A percentile compares a stretch with the other conserved stretches of the same genome.
Conservation (phyloP, 2,797 vertebrate genomes). For the Lindbergichthys nudifrons region DNA sequence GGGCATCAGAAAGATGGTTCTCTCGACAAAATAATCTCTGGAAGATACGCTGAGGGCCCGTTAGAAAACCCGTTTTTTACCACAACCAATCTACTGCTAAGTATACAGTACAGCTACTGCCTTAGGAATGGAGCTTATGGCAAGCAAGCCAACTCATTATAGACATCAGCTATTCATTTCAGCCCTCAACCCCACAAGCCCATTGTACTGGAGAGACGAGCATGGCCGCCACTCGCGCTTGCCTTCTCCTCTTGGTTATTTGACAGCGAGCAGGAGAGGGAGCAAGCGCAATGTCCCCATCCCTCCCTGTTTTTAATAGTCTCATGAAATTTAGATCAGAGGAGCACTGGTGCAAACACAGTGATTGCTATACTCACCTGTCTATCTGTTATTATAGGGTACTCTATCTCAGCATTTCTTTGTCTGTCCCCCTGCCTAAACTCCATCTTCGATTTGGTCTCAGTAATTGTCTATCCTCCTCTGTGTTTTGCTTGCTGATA, state of each 20-base stretch:
- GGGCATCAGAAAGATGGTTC: constrained; percentile 38
- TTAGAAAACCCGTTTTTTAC: constrained; percentile 28
- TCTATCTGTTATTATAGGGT: constrained; percentile 40
- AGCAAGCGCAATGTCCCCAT: constrained; percentile 65
- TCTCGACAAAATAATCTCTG: not conserved
- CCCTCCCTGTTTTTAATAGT: constrained; percentile 71
- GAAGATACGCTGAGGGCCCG: not conserved
- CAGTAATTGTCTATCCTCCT: constrained; percentile 33
- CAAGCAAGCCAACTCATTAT: constrained; percentile 56
- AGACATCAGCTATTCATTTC: constrained; percentile 62
- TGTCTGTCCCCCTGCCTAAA: constrained; percentile 51
- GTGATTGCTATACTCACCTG: constrained; percentile 63
- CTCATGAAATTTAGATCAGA: constrained; percentile 83
- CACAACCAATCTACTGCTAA: constrained; percentile 27
- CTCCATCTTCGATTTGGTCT: constrained; percentile 36
- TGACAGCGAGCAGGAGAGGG: constrained; percentile 67
- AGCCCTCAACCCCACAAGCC: constrained; percentile 62
- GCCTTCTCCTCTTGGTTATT: constrained; percentile 64
- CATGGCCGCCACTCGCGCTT: constrained; percentile 66
- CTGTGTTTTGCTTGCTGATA: constrained; percentile 20
- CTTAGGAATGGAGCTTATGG: constrained; percentile 40
- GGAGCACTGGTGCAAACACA: constrained; percentile 68
- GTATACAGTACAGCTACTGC: constrained; percentile 33
- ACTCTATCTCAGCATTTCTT: constrained; percentile 50
- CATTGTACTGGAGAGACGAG: constrained; percentile 68